phyloP scores from a whole-genome alignment of 2,888 invertebrate species.

The Leptinotarsa juncta region DNA sequence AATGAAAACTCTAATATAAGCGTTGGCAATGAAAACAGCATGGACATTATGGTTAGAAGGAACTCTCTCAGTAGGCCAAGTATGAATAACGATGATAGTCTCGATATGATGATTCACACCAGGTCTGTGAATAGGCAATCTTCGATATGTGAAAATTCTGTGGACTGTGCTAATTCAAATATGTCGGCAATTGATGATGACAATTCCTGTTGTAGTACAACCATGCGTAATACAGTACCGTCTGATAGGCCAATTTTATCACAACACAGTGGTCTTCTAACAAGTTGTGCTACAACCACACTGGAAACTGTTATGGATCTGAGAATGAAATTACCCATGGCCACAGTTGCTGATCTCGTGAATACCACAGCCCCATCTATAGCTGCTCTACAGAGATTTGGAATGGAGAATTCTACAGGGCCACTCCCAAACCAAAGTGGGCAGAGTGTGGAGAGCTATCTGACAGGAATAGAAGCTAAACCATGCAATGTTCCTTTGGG shows the following conservation, averaged over 20 bases:
- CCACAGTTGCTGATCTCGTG: conserved; percentile 66
- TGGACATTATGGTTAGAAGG: conserved; percentile 58
- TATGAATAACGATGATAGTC: conserved; percentile 56
- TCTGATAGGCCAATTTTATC: conserved; percentile 20
- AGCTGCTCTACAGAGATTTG: conserved; percentile 67
- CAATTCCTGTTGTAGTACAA: conserved; percentile 51
- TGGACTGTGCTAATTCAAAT: conserved; percentile 54
- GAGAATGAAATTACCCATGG: conserved; percentile 74
- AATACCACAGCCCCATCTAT: conserved; percentile 71
- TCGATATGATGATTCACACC: conserved; percentile 56
- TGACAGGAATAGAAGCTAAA: conserved; percentile 68
- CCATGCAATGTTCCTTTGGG: conserved; percentile 40
- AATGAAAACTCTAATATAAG: conserved; percentile 62
- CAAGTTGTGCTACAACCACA: conserved; percentile 26
- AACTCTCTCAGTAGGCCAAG: conserved; percentile 50
- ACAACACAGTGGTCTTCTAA: conserved; percentile 23
- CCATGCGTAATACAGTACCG: conserved; percentile 39
- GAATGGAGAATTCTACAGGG: conserved; percentile 64
- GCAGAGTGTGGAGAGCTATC: conserved; percentile 72
- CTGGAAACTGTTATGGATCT: conserved; percentile 75
- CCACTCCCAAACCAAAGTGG: conserved; percentile 70
- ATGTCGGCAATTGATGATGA: conserved; percentile 54
- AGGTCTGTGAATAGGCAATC: conserved; percentile 45
- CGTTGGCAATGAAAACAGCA: conserved; percentile 58
- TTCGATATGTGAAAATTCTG: conserved; percentile 60